phyloP scores from a whole-genome alignment of 2,888 invertebrate species.

The Balanococcus diminutus region DNA sequence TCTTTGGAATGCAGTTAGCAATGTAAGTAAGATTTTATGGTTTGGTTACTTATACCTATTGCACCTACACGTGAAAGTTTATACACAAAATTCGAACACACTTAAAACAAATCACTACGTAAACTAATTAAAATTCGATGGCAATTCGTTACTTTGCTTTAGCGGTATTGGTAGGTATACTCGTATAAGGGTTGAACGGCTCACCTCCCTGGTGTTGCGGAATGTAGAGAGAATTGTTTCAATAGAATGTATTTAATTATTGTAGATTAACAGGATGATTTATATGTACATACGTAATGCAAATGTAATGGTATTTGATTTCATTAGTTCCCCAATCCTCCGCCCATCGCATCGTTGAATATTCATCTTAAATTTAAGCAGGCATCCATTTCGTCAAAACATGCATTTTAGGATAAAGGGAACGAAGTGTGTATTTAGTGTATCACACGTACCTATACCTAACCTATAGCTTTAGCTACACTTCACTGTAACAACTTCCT shows the following conservation, averaged over 20 bases:
- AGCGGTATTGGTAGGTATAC: background rate
- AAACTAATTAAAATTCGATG: conserved; percentile 29
- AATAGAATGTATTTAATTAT: conserved; percentile 26
- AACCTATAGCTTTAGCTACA: too few relatives aligned
- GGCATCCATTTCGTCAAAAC: background rate
- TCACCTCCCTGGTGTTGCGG: background rate
- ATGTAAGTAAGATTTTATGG: background rate
- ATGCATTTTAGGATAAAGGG: too few relatives aligned
- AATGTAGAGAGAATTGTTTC: background rate
- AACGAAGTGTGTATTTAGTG: background rate
- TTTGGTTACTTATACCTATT: too few relatives aligned
- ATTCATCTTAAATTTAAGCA: background rate
- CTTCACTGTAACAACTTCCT: background rate
- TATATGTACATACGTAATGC: background rate
- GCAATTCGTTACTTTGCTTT: background rate
- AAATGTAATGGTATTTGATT: conserved; percentile 7
- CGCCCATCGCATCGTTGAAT: background rate
- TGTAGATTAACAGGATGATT: conserved; percentile 3
- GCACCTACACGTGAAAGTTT: background rate
- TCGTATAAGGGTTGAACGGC: background rate
- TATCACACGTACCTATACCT: too few relatives aligned
- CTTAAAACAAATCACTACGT: background rate
- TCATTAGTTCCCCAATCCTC: background rate
- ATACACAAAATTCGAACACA: conserved; percentile 2
- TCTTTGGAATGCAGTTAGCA: background rate